Percentiles rank a stretch among this genome's conserved stretches.
Conservation (phyloP, 1,140 invertebrate genomes). For the Tetranychus urticae region DNA sequence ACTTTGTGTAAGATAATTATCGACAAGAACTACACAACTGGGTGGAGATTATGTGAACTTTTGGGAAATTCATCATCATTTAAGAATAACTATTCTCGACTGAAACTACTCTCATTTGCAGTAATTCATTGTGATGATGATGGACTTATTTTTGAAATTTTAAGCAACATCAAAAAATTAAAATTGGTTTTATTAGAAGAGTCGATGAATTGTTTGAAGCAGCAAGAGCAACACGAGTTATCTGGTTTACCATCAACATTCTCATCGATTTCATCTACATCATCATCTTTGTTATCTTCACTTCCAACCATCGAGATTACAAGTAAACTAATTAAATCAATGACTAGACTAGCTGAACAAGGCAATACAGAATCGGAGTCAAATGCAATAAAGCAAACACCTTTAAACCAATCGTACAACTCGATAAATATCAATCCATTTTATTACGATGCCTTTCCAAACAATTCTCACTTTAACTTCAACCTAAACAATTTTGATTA, state of each 20-base stretch:
- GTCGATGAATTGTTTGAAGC: not conserved
- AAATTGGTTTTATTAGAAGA: not conserved
- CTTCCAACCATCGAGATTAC: not conserved
- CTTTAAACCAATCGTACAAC: not conserved
- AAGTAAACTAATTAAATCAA: not conserved
- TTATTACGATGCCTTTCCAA: not conserved
- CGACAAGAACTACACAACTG: slow-evolving; percentile 23
- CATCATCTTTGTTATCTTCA: not conserved
- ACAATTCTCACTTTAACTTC: not conserved
- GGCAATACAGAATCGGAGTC: not conserved
- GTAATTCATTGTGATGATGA: slow-evolving; percentile 24
- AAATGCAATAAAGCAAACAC: not conserved
- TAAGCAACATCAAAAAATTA: not conserved
- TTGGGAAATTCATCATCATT: slow-evolving; percentile 27
- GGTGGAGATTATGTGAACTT: slow-evolving; percentile 28
- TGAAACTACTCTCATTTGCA: slow-evolving; percentile 27
- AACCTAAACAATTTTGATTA: not conserved
- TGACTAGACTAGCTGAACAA: not conserved
- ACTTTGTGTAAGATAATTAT: slow-evolving; percentile 28
- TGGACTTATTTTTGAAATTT: not conserved
- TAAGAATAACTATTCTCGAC: slow-evolving; percentile 25
- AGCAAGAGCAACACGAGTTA: not conserved
- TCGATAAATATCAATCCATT: not conserved
- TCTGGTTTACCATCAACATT: not conserved
- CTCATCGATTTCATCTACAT: not conserved